Conservation (phyloP, 2,113 vertebrate genomes). For the Microcebus jonahi region DNA sequence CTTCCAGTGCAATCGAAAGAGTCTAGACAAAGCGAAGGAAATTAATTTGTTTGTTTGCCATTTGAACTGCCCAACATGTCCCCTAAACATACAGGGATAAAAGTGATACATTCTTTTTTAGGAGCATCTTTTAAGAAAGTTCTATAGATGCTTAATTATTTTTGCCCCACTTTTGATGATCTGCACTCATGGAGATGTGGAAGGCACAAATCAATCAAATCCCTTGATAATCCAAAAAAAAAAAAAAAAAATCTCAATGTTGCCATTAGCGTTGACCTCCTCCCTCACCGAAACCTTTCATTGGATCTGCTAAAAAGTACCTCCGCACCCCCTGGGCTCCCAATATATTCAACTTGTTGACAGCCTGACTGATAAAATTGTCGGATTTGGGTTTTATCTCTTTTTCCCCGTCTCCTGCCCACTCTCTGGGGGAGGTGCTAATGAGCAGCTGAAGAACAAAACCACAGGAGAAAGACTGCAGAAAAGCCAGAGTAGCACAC, state of each 20-base stretch:
- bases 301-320: conserved; percentile 75
- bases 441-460: conserved; percentile 79
- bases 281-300: conserved; percentile 76
- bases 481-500: conserved; percentile 69
- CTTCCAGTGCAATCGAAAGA: conserved; percentile 53
- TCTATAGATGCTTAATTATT: conserved; percentile 72
- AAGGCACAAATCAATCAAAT: conserved; percentile 71
- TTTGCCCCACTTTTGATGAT: conserved; percentile 73
- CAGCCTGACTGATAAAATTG: conserved; percentile 79
- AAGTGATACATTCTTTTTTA: conserved; percentile 51
- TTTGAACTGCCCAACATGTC: conserved; percentile 58
- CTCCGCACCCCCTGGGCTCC: conserved; percentile 73
- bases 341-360: conserved; percentile 80
- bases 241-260: conserved; percentile 58
- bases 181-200: conserved; percentile 60
- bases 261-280: conserved; percentile 75
- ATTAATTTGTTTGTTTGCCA: conserved; percentile 69
- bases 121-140: conserved; percentile 73
- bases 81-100: conserved; percentile 60
- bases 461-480: conserved; percentile 68
- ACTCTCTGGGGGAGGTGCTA: conserved; percentile 81
- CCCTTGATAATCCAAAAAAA: conserved; percentile 72
- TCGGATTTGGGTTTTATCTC: conserved; percentile 81
- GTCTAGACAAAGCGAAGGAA: conserved; percentile 60
- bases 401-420: conserved; percentile 74